Base-by-base conservation (phyloP, 2,797 vertebrate genomes). In the Enteromius radiatus region DNA sequence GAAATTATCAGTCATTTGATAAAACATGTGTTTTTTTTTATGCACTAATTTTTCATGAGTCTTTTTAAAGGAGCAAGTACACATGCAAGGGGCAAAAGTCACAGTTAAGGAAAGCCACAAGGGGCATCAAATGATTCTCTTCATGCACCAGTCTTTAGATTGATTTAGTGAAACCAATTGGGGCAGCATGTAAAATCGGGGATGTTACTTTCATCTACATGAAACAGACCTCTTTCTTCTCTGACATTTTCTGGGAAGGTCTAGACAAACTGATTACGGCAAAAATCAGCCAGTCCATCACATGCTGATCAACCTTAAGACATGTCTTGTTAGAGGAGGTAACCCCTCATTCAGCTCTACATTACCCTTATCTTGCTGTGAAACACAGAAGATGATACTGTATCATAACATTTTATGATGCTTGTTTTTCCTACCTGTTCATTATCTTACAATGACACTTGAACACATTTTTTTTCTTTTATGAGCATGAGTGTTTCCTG, bases 141-240 rank as follows among this genome's bases (percentile, higher is more conserved):
- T 92, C 90, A 90, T 91, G 91, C 87, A 81, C 88, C 14, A 69
- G 85, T 89, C 91, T 87, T 85, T 76, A 90, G 89, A 92, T 91
- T 81, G 86, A 93, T 94, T 93, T 93, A 93, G 91, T 92, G 94
- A 93, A 90, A 93, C 93, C 88, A 94, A 93, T 94, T 23, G 85
- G 86, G 82, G 84, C 84, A 88, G 90, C 89, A 78, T 91, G 91
- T 84, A 90, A 88, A 92, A 92, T 91, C 68, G 78, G 49, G 77
- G 78, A 84, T 84, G 88, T 89, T 88, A 90, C 91, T 93, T 92
- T 93, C 86, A 93, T 92, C 88, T 91, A 47, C 56, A 88, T 91
- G 90, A 91, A 91, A 92, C 91, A 90, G 88, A 83, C 84, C 85
- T 90, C 90, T 93, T 93, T 93, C 88, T 91, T 86, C 89, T 88